Percentiles rank a stretch among this genome's conserved stretches.
Conservation (phyloP, 2,888 invertebrate genomes). For the Lepidochitona cinerea region DNA sequence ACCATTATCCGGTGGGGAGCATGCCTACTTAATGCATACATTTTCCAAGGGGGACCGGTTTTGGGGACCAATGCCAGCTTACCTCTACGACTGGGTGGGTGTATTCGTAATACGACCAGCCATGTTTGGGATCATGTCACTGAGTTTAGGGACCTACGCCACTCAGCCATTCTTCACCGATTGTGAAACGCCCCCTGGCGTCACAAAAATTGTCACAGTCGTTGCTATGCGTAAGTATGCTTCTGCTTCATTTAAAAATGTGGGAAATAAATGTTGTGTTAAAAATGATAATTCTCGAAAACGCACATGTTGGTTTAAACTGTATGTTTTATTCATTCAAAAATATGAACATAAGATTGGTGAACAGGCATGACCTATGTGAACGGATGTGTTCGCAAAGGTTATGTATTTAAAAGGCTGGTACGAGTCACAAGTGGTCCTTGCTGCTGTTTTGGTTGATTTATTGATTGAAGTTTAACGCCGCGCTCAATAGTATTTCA, state of each 20-base stretch:
- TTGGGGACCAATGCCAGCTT: constrained; percentile 72
- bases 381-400: too few species aligned
- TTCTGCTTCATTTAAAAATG: not conserved
- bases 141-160: constrained; percentile 50
- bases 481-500: too few species aligned
- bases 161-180: constrained; percentile 42
- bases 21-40: constrained; percentile 75
- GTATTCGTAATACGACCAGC: constrained; percentile 57
- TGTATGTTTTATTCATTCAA: too few species aligned
- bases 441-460: too few species aligned
- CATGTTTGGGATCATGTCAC: constrained; percentile 70
- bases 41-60: constrained; percentile 33
- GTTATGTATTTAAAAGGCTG: too few species aligned
- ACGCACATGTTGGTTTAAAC: too few species aligned
- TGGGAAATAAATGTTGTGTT: too few species aligned
- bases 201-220: constrained; percentile 29
- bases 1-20: constrained; percentile 85
- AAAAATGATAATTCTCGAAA: too few species aligned
- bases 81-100: constrained; percentile 75
- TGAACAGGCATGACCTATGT: too few species aligned
- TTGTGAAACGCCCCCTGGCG: constrained; percentile 30
- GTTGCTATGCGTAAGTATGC: constrained; percentile 27
- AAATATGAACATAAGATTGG: too few species aligned
- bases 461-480: too few species aligned
- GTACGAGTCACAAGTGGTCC: too few species aligned